Evolutionary conservation across 2,888 invertebrate species (phyloP), one percentile per base, ranked within the genome.

Genomic region (Drosophila sordidula): DNA sequence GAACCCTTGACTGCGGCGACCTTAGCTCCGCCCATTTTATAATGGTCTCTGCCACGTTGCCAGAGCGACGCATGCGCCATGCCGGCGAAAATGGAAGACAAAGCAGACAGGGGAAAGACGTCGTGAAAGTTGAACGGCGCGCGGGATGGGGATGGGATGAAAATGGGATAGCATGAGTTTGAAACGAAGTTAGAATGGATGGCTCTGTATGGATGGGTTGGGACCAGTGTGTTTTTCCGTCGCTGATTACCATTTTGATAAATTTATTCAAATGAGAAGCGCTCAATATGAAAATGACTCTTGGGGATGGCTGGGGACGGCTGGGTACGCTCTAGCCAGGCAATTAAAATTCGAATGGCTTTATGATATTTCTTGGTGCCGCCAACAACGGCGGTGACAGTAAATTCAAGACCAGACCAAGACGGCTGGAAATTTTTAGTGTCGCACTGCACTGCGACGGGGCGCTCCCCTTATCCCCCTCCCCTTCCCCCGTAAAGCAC

Each of bases 1-100:
- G 68, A 73, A 67, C 54, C 63, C 69, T 73, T 64, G 77, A 54
- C 61, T 59, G 58, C 50, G 66, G 49, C 80, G 58, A 70, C 66
- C 71, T 83, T 82, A 69, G 83, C 91, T 90, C 91, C 91, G 91
- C 91, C 91, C 77, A 77, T 91, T 91, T 91, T 85, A 84, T 78
- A 91, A 91, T 91, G 91, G 91, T 90, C 84, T 72, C 86, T 73
- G 76, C 29, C 64, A 29, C 64, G 50, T 22, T 59, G 71, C 50
- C 75, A 22, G 46, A 62, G 70, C 75, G 77, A 80, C 88, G 88
- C 89, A 84, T 80, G 87, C 83, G 89, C 79, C 65, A 54, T 61
- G 64, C 61, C 39, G 46, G 47, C 75, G 76, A 73, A 78, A 52
- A 57, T 73, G 65, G 51, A 52, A 56, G 63, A 50, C 63, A 78